Percentiles rank a stretch among this genome's conserved stretches.
These are phyloP conservation scores for Girardia tigrina DNA, from an alignment of 2,888 invertebrate genomes.

Conservation along the genomic window DNA sequence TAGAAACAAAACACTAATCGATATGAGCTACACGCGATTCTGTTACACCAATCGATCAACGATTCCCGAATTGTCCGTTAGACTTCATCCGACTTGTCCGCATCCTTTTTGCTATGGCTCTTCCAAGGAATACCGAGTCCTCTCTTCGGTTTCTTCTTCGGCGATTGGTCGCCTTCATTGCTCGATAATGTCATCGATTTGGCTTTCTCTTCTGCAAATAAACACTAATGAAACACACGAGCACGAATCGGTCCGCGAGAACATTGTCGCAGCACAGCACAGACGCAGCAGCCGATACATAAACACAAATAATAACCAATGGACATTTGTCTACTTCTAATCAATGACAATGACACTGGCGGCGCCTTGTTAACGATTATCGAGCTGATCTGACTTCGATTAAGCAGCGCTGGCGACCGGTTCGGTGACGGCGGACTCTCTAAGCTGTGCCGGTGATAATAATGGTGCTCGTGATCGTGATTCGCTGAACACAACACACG, in stretches of 20 bases:
- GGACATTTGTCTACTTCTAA: background rate
- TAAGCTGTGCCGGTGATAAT: no score
- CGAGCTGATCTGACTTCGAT: background rate
- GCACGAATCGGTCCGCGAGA: background rate
- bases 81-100: background rate
- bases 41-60: no score
- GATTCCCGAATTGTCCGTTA: no score
- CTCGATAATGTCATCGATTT: background rate
- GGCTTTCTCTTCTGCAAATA: background rate
- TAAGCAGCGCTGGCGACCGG: background rate
- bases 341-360: slow-evolving; percentile 19
- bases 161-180: background rate
- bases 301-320: background rate
- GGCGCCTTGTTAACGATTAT: background rate
- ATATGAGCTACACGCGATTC: background rate
- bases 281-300: background rate
- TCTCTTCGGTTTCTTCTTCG: background rate
- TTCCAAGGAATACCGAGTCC: background rate
- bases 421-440: no score
- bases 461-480: no score
- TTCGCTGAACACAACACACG: no score
- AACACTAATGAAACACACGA: background rate
- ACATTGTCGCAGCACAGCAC: background rate
- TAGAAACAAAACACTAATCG: background rate
- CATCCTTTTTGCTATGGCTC: background rate